phyloP scores from a whole-genome alignment of 1,140 invertebrate species.

The Trialeurodes vaporariorum region DNA sequence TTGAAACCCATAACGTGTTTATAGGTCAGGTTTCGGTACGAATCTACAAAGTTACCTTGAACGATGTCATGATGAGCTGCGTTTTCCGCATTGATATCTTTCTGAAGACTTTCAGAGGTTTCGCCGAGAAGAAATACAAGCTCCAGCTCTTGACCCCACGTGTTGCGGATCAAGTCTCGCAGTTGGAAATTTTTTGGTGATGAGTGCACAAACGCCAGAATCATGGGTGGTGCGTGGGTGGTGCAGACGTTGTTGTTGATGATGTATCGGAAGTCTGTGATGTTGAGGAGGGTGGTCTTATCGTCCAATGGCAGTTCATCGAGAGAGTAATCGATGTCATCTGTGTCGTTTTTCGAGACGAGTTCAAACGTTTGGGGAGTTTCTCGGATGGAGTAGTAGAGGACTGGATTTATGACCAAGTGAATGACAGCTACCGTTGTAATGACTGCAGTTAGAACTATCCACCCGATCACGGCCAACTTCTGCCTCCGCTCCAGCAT shows the following conservation, averaged over 20 bases:
- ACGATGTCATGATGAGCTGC: constrained; percentile 52
- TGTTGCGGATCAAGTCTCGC: constrained; percentile 47
- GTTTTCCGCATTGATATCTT: constrained; percentile 46
- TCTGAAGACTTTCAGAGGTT: constrained; percentile 36
- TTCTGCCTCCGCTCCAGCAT: background rate
- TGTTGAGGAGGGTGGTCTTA: constrained; percentile 14
- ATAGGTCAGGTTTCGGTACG: constrained; percentile 74
- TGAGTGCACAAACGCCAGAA: constrained; percentile 55
- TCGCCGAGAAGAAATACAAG: constrained; percentile 58
- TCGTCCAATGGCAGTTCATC: constrained; percentile 11
- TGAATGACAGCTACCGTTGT: background rate
- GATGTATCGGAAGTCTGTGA: constrained; percentile 18
- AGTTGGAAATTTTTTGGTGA: constrained; percentile 48
- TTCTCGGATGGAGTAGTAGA: background rate
- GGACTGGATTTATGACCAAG: background rate
- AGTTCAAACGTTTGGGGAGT: background rate
- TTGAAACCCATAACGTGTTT: constrained; percentile 78
- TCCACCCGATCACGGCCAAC: background rate
- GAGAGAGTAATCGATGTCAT: background rate
- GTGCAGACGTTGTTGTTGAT: constrained; percentile 21
- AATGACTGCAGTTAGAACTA: background rate
- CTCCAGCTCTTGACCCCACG: constrained; percentile 46
- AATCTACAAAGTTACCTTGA: constrained; percentile 64
- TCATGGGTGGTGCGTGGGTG: constrained; percentile 28
- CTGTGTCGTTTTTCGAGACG: background rate